phyloP scores from a whole-genome alignment of 2,113 vertebrate genomes.

The Callithrix jacchus region DNA sequence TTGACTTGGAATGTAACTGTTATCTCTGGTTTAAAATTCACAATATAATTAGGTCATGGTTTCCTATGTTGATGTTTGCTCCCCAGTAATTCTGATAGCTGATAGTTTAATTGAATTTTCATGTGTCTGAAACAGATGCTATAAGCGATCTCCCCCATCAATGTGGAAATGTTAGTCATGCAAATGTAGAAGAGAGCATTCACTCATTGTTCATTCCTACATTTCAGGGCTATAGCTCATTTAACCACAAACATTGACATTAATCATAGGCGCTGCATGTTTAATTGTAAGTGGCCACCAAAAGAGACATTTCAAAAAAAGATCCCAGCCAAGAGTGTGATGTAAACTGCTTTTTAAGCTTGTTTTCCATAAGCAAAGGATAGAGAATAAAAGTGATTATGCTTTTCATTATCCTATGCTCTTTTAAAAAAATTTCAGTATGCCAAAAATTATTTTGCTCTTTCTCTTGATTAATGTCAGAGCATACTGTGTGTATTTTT shows the following conservation, averaged over 20 bases:
- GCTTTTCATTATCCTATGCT: conserved; percentile 38
- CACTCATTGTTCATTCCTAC: conserved; percentile 68
- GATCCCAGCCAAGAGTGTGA: conserved; percentile 64
- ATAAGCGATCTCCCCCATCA: conserved; percentile 69
- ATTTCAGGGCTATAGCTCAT: conserved; percentile 73
- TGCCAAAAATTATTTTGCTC: conserved; percentile 56
- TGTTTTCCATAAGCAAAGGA: conserved; percentile 56
- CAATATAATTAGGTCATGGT: conserved; percentile 80
- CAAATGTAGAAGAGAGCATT: conserved; percentile 73
- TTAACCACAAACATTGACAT: conserved; percentile 79
- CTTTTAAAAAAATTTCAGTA: neutral
- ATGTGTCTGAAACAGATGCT: conserved; percentile 82
- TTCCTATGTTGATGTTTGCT: conserved; percentile 79
- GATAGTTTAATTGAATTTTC: conserved; percentile 85
- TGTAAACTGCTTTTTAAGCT: conserved; percentile 46
- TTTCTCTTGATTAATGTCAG: conserved; percentile 72
- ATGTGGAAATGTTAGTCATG: conserved; percentile 76
- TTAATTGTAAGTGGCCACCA: conserved; percentile 74
- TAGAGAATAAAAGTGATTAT: conserved; percentile 47
- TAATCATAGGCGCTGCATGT: conserved; percentile 77
- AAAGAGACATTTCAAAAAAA: conserved; percentile 71
- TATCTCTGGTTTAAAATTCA: conserved; percentile 75
- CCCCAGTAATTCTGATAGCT: conserved; percentile 74
- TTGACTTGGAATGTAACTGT: conserved; percentile 70
- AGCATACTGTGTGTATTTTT: conserved; percentile 62